phyloP scores from a whole-genome alignment of 2,113 vertebrate genomes.

The Sitta europaea region DNA sequence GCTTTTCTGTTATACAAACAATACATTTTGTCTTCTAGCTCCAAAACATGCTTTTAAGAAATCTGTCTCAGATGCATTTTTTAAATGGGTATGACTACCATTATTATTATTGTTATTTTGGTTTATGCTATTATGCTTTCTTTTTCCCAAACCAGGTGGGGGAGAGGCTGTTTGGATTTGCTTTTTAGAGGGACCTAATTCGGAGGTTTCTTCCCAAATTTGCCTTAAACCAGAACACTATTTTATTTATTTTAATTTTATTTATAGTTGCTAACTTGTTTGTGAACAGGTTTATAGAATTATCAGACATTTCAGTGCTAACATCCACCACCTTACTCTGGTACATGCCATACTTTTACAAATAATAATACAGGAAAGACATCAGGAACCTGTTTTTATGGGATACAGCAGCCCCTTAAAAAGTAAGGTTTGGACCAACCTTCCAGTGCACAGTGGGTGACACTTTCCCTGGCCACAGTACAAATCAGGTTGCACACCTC shows the following conservation, averaged over 20 bases:
- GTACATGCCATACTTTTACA: fast-evolving
- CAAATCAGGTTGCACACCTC: neutral
- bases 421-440: neutral
- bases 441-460: neutral
- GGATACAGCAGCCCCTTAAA: neutral
- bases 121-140: neutral
- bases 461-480: neutral
- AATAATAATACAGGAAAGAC: neutral
- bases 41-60: neutral
- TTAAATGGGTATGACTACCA: neutral
- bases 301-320: neutral
- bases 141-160: too few relatives aligned
- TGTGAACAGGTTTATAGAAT: neutral
- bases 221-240: too few relatives aligned
- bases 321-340: neutral
- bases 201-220: too few relatives aligned
- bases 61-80: neutral
- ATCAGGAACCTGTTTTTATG: neutral
- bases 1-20: neutral
- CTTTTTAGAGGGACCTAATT: too few relatives aligned
- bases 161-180: too few relatives aligned
- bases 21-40: neutral
- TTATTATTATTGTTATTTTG: neutral
- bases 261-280: neutral
- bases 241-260: neutral